Evolutionary conservation across 2,888 invertebrate genomes (phyloP).

Genomic region (Lasioglossum villosulum): DNA sequence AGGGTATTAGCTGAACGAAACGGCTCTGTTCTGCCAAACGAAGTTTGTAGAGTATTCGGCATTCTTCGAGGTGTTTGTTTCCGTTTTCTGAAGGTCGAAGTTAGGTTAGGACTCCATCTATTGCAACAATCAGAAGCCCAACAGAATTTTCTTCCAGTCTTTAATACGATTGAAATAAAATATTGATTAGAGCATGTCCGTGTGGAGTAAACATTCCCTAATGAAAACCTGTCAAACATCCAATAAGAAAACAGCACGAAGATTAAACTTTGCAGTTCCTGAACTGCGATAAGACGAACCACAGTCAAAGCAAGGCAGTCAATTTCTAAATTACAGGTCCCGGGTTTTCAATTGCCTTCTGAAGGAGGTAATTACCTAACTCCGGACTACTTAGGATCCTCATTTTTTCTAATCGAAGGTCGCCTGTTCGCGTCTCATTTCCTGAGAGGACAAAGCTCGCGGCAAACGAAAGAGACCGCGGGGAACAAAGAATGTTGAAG

Average conservation of each 20-base stretch:
- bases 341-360: background rate
- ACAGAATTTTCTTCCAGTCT: too few species aligned
- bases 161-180: too few species aligned
- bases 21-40: background rate
- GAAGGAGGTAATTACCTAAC: background rate
- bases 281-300: background rate
- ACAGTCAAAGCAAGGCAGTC: background rate
- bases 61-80: background rate
- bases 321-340: background rate
- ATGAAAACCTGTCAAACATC: too few species aligned
- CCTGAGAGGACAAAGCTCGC: background rate
- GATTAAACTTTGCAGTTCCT: background rate
- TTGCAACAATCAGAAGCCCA: too few species aligned
- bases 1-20: background rate
- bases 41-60: background rate
- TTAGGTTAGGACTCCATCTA: too few species aligned
- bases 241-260: background rate
- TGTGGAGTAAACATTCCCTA: too few species aligned
- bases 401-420: slow-evolving; percentile 21
- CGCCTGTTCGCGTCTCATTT: background rate
- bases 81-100: too few species aligned
- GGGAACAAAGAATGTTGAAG: slow-evolving; percentile 50
- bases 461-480: slow-evolving; percentile 28
- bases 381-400: background rate
- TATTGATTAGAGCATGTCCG: background rate